Percentiles rank a stretch among this genome's conserved stretches.
Evolutionary conservation across 1,140 invertebrate genomes (phyloP).

Genomic region (Euwallacea similis): DNA sequence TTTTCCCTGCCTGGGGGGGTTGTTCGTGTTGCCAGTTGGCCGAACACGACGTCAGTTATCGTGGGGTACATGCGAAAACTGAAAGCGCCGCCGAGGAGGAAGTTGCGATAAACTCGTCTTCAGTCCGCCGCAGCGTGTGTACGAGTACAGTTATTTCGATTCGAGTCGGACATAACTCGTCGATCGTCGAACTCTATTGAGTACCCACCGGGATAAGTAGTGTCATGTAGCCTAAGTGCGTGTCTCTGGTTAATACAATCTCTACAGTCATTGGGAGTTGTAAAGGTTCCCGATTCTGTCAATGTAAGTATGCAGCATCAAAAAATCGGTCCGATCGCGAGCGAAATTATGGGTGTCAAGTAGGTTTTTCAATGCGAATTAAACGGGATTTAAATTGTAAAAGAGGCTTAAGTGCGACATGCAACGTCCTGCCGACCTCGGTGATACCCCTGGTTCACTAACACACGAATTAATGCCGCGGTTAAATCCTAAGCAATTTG

Average conservation of each 20-base stretch:
- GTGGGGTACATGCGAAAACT: conserved; percentile 15
- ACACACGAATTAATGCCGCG: too few relatives aligned
- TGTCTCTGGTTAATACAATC: not conserved
- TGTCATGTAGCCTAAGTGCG: not conserved
- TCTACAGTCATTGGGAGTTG: too few relatives aligned
- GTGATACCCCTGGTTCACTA: too few relatives aligned
- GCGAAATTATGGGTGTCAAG: not conserved
- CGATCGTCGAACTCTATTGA: conserved; percentile 19
- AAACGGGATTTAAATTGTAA: too few relatives aligned
- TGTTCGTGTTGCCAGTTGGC: not conserved
- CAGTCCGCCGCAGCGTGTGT: conserved; percentile 23
- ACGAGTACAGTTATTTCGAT: conserved; percentile 23
- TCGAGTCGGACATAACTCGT: conserved; percentile 18
- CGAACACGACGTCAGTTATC: not conserved
- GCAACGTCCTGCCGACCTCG: too few relatives aligned
- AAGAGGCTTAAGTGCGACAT: too few relatives aligned
- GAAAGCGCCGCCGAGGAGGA: conserved; percentile 6
- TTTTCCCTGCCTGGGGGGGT: not conserved
- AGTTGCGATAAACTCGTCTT: conserved; percentile 22
- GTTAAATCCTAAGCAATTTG: too few relatives aligned
- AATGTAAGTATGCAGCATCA: not conserved
- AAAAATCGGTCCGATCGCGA: not conserved
- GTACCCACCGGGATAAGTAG: conserved; percentile 3
- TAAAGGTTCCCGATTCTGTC: not conserved
- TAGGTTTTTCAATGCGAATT: too few relatives aligned